Evolutionary conservation across 2,113 vertebrate species (phyloP), one percentile per base, ranked within the genome.

Genomic region (Aphelocoma coerulescens): DNA sequence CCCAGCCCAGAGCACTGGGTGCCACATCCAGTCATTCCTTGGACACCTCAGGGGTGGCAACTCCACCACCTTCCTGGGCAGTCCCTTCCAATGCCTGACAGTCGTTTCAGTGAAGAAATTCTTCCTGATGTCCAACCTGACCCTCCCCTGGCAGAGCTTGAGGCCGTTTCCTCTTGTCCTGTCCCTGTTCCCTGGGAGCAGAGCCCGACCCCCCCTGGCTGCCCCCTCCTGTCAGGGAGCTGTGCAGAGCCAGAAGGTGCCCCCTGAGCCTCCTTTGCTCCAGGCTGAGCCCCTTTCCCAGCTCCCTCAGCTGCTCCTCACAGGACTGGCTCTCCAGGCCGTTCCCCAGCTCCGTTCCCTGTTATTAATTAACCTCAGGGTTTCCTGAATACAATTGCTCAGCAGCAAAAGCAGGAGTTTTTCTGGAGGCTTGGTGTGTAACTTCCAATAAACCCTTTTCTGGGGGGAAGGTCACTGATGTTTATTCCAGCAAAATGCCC

Each of bases 161-260:
- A 62, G 49, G 12, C 30, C 0, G 0, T 9, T 83, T 2, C 30
- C 2, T 55, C 48, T 13, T 1, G 0, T 62, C 55, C 13, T 49
- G 32, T 66, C 27, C 5, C 68, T 51, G 43, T 80, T 58, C 58
- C 30, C 43, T 72, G 43, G 43, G 26, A 57, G 43, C 35, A 88
- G 21, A 80, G 35, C 17, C 43, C 0, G 6, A 41, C 1, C 8
- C 24, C 6, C 37, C 28, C 43, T 1, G 0, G 51, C 35, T 51
- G 15, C 9, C 27, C 17, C 32, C 52, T 52, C 22, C 52, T 74
- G 59, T 37, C 86, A 81, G 44, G 44, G 67, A 59, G 33, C 9
- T 81, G 22, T 44, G 37, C 12, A 67, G 61, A 67, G 44, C 46
- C 44, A 66, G 1, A n/a, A 46, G 52, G 44, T 44, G 0, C 33